phyloP scores from a whole-genome alignment of 2,113 vertebrate genomes.

The Calyptomena viridis region DNA sequence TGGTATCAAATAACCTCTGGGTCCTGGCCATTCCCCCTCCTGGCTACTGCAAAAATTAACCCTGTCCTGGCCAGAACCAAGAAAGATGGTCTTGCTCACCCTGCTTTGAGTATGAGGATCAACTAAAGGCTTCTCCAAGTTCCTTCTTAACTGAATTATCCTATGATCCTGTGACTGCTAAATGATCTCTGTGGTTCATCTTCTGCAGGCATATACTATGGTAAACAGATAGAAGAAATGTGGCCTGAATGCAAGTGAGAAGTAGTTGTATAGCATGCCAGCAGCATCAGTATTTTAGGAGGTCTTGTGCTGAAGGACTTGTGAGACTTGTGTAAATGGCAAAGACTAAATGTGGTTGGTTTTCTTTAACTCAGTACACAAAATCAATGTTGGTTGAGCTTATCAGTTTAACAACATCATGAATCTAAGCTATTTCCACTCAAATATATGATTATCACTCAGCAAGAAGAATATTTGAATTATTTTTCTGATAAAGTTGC shows the following conservation, averaged over 20 bases:
- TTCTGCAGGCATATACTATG: not conserved
- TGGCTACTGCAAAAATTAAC: no score
- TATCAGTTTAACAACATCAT: not conserved
- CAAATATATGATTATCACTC: not conserved
- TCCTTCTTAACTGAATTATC: no score
- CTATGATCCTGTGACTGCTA: not conserved
- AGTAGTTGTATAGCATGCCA: not conserved
- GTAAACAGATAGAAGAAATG: not conserved
- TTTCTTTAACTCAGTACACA: not conserved
- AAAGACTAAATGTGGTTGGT: not conserved
- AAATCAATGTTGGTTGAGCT: not conserved
- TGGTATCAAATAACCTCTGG: no score
- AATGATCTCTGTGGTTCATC: not conserved
- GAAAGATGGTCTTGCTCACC: not conserved
- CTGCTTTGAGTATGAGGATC: not conserved
- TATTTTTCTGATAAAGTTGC: not conserved
- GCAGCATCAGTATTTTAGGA: not conserved
- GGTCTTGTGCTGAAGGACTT: not conserved
- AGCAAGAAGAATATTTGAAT: not conserved
- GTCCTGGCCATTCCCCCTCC: no score
- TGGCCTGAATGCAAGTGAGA: not conserved
- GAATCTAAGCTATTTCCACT: not conserved
- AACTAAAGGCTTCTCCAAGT: not conserved
- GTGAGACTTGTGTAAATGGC: not conserved
- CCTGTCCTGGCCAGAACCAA: not conserved